Percentiles rank a stretch among this genome's conserved stretches.
Evolutionary conservation across 2,797 vertebrate species (phyloP).

Genomic region (Sus cebifrons): DNA sequence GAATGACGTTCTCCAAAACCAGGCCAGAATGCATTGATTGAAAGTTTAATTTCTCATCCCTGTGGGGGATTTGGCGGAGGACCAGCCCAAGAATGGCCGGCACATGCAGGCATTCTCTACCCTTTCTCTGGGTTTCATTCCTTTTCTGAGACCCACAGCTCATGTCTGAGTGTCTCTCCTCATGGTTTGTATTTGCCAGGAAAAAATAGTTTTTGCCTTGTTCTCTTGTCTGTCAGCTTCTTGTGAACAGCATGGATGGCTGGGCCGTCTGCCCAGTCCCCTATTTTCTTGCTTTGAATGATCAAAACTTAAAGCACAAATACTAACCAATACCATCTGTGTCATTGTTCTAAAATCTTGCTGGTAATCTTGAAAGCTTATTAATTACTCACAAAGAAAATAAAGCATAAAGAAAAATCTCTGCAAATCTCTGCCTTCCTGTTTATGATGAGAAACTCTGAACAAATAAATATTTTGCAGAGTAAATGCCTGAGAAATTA

Average conservation of each 20-base stretch:
- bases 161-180: not conserved
- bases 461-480: conserved; percentile 66
- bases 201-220: not conserved
- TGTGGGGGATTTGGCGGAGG: not conserved
- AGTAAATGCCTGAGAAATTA: conserved; percentile 64
- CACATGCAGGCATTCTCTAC: not conserved
- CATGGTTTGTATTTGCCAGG: conserved; percentile 26
- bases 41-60: conserved; percentile 41
- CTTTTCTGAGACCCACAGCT: not conserved
- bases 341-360: conserved; percentile 42
- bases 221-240: not conserved
- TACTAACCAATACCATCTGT: conserved; percentile 62
- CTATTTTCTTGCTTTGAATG: conserved; percentile 42
- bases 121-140: not conserved
- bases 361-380: conserved; percentile 62
- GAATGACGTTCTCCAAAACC: conserved; percentile 5
- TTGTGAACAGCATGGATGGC: not conserved
- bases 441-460: conserved; percentile 66
- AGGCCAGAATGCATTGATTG: conserved; percentile 4
- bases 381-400: conserved; percentile 78
- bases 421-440: conserved; percentile 74
- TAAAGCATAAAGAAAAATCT: conserved; percentile 55
- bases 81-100: not conserved
- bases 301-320: conserved; percentile 60
- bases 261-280: not conserved